Conservation (phyloP, 2,113 vertebrate genomes). For the Epinephelus moara region DNA sequence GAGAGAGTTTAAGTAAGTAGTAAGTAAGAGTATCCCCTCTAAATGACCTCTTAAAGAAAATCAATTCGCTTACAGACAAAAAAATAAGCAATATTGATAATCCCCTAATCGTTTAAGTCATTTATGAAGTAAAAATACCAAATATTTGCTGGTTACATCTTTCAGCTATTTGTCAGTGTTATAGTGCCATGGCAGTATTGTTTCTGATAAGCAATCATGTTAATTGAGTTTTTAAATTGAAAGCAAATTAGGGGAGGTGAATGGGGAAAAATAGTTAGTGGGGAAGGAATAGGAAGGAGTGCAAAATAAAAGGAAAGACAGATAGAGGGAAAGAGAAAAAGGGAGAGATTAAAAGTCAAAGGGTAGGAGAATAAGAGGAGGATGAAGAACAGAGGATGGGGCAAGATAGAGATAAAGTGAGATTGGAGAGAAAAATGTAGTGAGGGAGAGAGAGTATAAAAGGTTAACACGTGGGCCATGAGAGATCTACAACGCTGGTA, state of each 20-base stretch:
- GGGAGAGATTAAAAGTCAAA: not conserved
- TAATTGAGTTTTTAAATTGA: conserved; percentile 16
- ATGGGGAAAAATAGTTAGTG: not conserved
- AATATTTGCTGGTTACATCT: not conserved
- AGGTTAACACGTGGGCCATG: conserved; percentile 44
- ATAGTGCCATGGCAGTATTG: not conserved
- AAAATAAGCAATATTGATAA: not conserved
- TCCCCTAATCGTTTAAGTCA: not conserved
- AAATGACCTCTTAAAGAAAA: not conserved
- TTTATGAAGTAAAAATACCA: not conserved
- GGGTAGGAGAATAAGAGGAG: not conserved
- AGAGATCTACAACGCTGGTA: conserved; percentile 63
- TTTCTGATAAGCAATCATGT: conserved; percentile 9
- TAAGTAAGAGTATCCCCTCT: not conserved
- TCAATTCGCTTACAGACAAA: not conserved
- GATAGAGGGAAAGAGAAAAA: not conserved
- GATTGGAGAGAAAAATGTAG: conserved; percentile 24
- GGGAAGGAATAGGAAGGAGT: not conserved
- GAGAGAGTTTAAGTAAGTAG: not conserved
- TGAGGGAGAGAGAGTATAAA: conserved; percentile 25
- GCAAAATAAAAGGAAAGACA: not conserved
- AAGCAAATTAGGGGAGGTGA: not conserved
- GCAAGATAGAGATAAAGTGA: conserved; percentile 18
- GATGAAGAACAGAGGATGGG: not conserved
- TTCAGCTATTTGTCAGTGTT: not conserved